These are phyloP conservation scores for Anolis sagrei DNA, from an alignment of 2,113 vertebrate species.

Conservation along the genomic window DNA sequence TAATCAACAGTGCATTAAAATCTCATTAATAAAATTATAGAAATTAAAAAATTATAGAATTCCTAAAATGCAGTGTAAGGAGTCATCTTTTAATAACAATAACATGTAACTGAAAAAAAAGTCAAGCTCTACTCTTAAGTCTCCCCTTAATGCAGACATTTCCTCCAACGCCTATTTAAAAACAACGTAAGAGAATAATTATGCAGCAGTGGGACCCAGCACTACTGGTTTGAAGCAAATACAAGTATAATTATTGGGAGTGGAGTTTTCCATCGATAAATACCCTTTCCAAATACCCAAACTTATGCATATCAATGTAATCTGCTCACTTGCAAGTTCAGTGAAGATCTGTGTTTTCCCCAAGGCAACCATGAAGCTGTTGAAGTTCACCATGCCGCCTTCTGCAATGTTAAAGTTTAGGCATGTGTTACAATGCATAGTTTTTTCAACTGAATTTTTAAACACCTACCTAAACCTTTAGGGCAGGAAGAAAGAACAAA, in stretches of 20 bases:
- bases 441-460: background rate
- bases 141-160: too few relatives aligned
- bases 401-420: slow-evolving; percentile 8
- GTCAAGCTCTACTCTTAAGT: too few relatives aligned
- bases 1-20: too few relatives aligned
- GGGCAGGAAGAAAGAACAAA: background rate
- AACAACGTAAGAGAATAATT: too few relatives aligned
- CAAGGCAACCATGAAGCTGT: slow-evolving; percentile 6
- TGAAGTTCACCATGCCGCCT: slow-evolving; percentile 26
- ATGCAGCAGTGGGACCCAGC: too few relatives aligned
- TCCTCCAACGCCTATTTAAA: too few relatives aligned
- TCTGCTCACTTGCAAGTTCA: slow-evolving; percentile 24
- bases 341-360: background rate
- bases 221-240: background rate
- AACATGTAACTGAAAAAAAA: too few relatives aligned
- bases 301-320: background rate
- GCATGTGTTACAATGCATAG: background rate
- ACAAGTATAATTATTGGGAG: background rate
- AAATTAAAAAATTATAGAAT: too few relatives aligned
- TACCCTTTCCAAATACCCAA: background rate
- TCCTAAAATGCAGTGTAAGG: too few relatives aligned
- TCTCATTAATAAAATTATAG: too few relatives aligned
- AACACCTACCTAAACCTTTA: background rate
- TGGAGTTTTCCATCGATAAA: background rate
- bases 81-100: too few relatives aligned